Evolutionary conservation across 2,113 vertebrate species (phyloP).

Genomic region (Neodontobutis hainanensis): DNA sequence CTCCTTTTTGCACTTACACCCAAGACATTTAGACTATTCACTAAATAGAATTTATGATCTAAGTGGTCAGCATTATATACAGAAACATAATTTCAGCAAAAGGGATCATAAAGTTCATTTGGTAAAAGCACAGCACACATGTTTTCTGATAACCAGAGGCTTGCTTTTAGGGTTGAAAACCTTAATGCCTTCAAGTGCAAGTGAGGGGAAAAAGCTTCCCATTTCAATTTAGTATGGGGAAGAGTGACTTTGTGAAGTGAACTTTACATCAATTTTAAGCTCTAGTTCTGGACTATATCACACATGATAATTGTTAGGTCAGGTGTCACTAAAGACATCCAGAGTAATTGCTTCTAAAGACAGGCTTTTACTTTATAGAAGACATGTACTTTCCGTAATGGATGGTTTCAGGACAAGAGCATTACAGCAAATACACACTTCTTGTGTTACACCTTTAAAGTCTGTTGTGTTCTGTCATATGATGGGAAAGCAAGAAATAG

Average conservation of each 20-base stretch:
- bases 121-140: conserved; percentile 1
- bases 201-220: conserved; percentile 18
- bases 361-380: conserved; percentile 25
- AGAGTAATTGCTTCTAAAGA: conserved; percentile 59
- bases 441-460: conserved; percentile 7
- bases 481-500: neutral
- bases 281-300: conserved; percentile 64
- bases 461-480: conserved; percentile 13
- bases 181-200: conserved; percentile 30
- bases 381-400: conserved; percentile 21
- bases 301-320: conserved; percentile 67
- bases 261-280: conserved; percentile 71
- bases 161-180: conserved; percentile 12
- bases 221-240: conserved; percentile 50
- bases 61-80: conserved; percentile 11
- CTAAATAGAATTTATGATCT: conserved; percentile 17
- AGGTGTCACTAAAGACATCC: conserved; percentile 66
- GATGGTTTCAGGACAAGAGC: conserved; percentile 14
- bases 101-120: conserved; percentile 21
- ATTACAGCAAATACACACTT: conserved; percentile 2
- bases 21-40: conserved; percentile 17
- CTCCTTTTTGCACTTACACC: conserved; percentile 24
- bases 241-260: conserved; percentile 56
- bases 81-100: conserved; percentile 24
- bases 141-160: conserved; percentile 9